Base-by-base conservation (phyloP, 2,888 invertebrate species). In the Danaus chrysippus region DNA sequence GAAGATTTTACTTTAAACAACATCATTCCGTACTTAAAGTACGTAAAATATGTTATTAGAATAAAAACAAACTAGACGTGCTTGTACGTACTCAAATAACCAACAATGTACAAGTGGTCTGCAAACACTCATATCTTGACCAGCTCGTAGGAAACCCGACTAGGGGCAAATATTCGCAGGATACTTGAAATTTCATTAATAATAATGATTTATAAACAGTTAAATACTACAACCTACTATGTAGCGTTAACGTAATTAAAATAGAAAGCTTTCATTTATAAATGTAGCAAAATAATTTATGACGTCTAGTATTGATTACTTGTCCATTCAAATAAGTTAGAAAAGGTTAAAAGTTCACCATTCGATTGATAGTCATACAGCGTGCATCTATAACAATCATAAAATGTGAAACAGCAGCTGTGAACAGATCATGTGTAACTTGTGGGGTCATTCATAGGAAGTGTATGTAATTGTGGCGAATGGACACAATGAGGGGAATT, bases 401-500 rank as follows among this genome's bases (percentile, higher is more conserved):
- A 54, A 64, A 23, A 56, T 59, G 58, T 58, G 63, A 72, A 73
- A 66, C 68, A 78, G 76, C 87, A 86, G 85, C 85, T 87, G 86
- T 77, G 76, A 69, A 73, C 63, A 58, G 65, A 62, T 74, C 73
- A 76, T 74, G 67, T 76, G 73, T 73, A 74, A 70, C 73, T 69
- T 63, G 68, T 77, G 77, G 85, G 84, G 83, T 83, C 83, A 73
- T 74, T 72, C 76, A 84, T 85, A 86, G 89, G 90, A 89, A 86
- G 87, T 85, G 82, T 84, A 84, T 84, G 85, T 90, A 86, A 89
- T 89, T 89, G 86, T 76, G 82, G 80, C 82, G 79, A 87, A 80
- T 86, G 87, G 84, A 81, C 87, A 88, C 88, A 90, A 90, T 86
- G 86, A 85, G 86, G 89, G 87, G 89, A 89, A 89, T 87, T 86